These are phyloP conservation scores for Junco hyemalis DNA, from an alignment of 2,113 vertebrate genomes.

Conservation along the genomic window DNA sequence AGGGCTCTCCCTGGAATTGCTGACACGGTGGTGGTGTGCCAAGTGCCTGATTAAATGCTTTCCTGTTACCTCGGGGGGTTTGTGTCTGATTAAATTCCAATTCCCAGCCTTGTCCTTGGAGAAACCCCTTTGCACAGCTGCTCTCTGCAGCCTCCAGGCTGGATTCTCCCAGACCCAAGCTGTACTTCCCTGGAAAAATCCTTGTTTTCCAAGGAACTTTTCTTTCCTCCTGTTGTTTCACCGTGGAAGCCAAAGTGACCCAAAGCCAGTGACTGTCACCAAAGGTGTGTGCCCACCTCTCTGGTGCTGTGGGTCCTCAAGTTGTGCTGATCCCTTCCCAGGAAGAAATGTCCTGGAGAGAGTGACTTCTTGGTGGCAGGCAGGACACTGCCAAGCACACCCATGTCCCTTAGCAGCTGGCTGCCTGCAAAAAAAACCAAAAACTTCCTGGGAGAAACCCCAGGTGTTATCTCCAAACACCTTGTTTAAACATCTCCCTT, in stretches of 20 bases:
- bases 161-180: neutral
- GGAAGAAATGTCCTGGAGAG: neutral
- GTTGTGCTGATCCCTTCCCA: accelerated
- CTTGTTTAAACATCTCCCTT: neutral
- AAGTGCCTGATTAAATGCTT: constrained; percentile 37
- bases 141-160: neutral
- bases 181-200: neutral
- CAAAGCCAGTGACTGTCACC: neutral
- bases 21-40: neutral
- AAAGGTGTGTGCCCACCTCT: neutral
- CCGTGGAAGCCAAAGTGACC: accelerated
- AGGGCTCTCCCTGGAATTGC: neutral
- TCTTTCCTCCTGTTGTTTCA: neutral
- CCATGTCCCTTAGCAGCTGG: neutral
- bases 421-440: neutral
- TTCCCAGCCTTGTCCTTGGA: neutral
- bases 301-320: neutral
- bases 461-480: neutral
- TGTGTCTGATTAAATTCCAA: neutral
- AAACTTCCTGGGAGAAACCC: neutral
- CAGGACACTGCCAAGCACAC: neutral
- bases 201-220: neutral
- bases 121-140: neutral
- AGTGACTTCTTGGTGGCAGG: neutral
- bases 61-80: neutral